Evolutionary conservation across 1,140 invertebrate species (phyloP), one percentile per base, ranked within the genome.

Genomic region (Reticulitermes speratus): DNA sequence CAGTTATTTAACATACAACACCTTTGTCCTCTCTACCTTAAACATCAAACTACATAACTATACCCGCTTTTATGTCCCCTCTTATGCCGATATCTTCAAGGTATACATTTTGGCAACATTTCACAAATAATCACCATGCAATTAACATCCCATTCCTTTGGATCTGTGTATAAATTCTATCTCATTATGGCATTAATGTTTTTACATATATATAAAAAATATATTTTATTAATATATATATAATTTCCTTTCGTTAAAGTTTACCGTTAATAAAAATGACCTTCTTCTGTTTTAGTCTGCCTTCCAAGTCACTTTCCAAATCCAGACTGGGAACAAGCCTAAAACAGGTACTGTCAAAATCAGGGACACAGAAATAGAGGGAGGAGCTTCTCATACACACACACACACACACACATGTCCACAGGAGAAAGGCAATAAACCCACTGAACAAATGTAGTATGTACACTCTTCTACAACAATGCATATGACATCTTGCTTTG

Each of bases 121-220:
- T 75, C 65, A 75, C 65, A 75, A 75, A 55, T 21, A 55, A 21
- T 55, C 19, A 55, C 16, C 25, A 65, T 75, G 65, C 65, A 75
- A 65, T 14, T 75, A 25, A 75, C n/a, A 25, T 75, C n/a, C 25
- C 19, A 16, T 55, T 75, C 59, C 59, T 23, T 19, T 59, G 14
- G 55, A 59, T 59, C 55, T 23, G 55, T 65, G 59, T 65, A 65
- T 23, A 65, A 65, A 65, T 65, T 65, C 59, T 59, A 19, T 65
- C 65, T 75, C n/a, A 75, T 75, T 75, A 75, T 30, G 65, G n/a
- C 25, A n/a, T 75, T 75, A 75, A 75, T 75, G 65, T 30, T 75
- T 30, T 38, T 38, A 38, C 5, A 75, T 75, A 75, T 75, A 65
- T 48, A 55, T 75, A 75, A 75, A 75, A 75, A 75, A 75, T 75